Evolutionary conservation across 2,888 invertebrate species (phyloP).

Genomic region (Tetropium fuscum): DNA sequence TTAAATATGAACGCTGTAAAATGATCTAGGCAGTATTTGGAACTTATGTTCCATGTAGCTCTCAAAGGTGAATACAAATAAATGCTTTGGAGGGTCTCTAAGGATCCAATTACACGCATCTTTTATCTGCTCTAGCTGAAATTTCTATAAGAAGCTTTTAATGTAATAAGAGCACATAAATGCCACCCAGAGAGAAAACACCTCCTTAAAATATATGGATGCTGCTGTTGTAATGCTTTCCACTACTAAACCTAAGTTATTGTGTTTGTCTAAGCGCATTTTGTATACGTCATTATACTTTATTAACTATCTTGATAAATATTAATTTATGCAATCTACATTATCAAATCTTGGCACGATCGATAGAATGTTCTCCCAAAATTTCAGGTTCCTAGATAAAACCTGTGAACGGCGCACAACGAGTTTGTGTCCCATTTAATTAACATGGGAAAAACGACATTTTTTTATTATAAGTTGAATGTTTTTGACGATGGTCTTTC

Average conservation of each 20-base stretch:
- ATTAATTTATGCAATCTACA: no score
- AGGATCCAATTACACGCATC: constrained; percentile 44
- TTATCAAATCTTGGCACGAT: no score
- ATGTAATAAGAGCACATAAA: constrained; percentile 36
- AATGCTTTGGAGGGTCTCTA: constrained; percentile 16
- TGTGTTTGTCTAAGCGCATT: constrained; percentile 6
- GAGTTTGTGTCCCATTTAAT: no score
- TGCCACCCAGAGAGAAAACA: constrained; percentile 28
- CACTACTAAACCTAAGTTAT: background rate
- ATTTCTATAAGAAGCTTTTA: constrained; percentile 41
- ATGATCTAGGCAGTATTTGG: background rate
- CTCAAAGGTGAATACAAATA: constrained; percentile 15
- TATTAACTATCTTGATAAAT: no score
- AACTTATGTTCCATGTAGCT: background rate
- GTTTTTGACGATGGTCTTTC: no score
- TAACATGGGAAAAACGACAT: no score
- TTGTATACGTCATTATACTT: no score
- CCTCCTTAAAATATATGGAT: constrained; percentile 28
- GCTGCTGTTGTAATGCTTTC: constrained; percentile 1
- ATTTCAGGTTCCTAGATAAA: no score
- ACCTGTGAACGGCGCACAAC: no score
- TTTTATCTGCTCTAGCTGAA: constrained; percentile 31
- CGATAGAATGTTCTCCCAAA: no score
- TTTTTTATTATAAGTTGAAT: no score
- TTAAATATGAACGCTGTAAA: background rate